Base-by-base conservation (phyloP, 2,113 vertebrate species). In the Arvicanthis niloticus region DNA sequence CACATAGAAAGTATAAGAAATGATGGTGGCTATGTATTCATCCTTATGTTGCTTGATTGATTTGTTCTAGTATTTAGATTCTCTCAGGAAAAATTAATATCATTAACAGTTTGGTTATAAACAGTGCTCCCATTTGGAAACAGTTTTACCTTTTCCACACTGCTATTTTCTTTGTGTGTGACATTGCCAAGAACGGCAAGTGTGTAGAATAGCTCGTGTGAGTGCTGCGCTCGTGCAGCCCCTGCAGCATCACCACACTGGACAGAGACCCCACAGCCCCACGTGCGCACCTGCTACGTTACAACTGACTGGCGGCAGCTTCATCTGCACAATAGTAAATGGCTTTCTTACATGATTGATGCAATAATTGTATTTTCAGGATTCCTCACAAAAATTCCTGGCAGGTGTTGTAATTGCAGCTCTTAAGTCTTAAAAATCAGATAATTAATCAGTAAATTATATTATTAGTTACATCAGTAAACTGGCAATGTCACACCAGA, bases 141-240 rank as follows among this genome's bases (percentile, higher is more conserved):
- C 85, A 96, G 37, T 96, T 98, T 97, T 97, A 91, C 89, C 88
- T 96, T 77, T 97, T 97, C 98, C 98, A 98, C 94, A 97, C 94
- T 98, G 85, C 97, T 96, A 45, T 98, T 98, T 98, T 98, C 97
- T 96, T 98, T 98, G 98, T 97, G 97, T 97, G 86, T 98, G 98
- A 97, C 97, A 95, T 96, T 98, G 97, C 98, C 98, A 98, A 98
- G 98, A 97, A 98, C 98, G 93, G 98, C 97, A 98, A 98, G 98
- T 86, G 87, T 91, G 81, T 93, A 78, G 12, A 95, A n/a, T 78
- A 96, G 97, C 96, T 91, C 98, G 97, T 97, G 98, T 96, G 93
- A 97, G 91, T 96, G 76, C 97, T 97, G 96, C 98, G 95, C 98
- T 98, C 97, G 95, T 97, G 98, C 95, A 97, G 62, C 94, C 98